Percentiles rank a stretch among this genome's conserved stretches.
Conservation (phyloP, 2,113 vertebrate species). For the Tragelaphus buxtoni region DNA sequence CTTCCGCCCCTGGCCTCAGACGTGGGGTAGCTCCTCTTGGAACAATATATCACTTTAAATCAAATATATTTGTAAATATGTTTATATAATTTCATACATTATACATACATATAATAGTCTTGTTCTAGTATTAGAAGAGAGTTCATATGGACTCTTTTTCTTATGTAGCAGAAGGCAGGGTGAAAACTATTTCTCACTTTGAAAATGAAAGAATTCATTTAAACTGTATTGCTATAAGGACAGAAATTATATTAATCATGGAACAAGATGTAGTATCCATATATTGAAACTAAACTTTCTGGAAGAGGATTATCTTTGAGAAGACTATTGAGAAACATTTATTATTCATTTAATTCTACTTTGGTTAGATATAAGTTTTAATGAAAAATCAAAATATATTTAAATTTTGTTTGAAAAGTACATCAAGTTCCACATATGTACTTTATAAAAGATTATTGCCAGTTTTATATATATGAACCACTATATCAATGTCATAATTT, state of each 20-base stretch:
- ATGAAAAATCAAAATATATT: neutral
- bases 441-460: neutral
- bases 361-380: neutral
- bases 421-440: neutral
- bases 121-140: neutral
- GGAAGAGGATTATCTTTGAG: conserved; percentile 20
- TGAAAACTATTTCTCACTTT: neutral
- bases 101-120: neutral
- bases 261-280: neutral
- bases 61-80: neutral
- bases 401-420: neutral
- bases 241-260: neutral
- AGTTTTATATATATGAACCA: neutral
- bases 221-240: neutral
- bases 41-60: neutral
- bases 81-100: neutral
- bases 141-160: neutral
- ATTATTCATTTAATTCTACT: neutral
- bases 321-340: neutral
- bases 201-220: neutral
- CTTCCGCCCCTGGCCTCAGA: no score
- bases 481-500: neutral
- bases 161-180: neutral
- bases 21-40: no score
- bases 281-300: neutral